Conservation (phyloP, 2,113 vertebrate species). For the Isichthys henryi region DNA sequence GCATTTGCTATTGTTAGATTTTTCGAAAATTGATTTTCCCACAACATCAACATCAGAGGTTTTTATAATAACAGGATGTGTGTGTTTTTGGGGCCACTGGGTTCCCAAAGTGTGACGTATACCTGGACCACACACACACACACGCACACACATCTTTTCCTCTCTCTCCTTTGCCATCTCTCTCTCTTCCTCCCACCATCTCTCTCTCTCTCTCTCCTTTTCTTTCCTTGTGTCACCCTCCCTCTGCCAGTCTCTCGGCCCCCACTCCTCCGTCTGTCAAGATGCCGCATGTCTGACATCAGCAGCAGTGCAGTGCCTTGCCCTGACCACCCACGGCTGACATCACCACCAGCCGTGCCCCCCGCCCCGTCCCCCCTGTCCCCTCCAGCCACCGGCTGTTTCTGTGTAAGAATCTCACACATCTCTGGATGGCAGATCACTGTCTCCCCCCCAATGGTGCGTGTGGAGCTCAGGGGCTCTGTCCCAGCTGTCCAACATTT, state of each 20-base stretch:
- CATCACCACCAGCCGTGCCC: neutral
- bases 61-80: neutral
- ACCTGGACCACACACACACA: neutral
- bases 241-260: slow-evolving; percentile 15
- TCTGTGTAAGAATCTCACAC: neutral
- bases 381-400: neutral
- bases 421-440: neutral
- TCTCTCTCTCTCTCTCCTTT: neutral
- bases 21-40: neutral
- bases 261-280: slow-evolving; percentile 27
- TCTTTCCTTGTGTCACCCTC: neutral
- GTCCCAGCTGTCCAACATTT: neutral
- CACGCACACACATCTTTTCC: neutral
- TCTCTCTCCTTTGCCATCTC: neutral
- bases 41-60: neutral
- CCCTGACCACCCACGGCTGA: neutral
- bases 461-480: neutral
- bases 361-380: neutral
- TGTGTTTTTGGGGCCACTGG: neutral
- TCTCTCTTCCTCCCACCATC: neutral
- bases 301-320: slow-evolving; percentile 5
- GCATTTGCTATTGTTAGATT: too few relatives aligned
- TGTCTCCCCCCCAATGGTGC: neutral
- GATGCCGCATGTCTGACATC: slow-evolving; percentile 51
- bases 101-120: neutral